A percentile compares a stretch with the other conserved stretches of the same genome.
Evolutionary conservation across 1,140 invertebrate genomes (phyloP).

Genomic region (Pantala flavescens): DNA sequence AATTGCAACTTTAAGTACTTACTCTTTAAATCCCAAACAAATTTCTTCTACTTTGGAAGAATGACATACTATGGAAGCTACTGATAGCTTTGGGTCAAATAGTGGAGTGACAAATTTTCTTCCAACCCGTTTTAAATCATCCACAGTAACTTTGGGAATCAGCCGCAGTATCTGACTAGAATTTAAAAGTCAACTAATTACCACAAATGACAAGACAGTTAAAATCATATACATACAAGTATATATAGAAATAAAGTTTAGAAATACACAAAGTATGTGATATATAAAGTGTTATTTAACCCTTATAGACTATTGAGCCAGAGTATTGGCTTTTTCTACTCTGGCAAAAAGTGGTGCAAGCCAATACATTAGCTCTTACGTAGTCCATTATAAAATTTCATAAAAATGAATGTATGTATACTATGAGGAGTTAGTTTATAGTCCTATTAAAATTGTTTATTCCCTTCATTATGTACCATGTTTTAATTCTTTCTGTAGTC

Average conservation of each 20-base stretch:
- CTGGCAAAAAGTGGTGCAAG: too few species aligned
- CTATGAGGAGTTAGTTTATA: too few species aligned
- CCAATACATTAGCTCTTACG: too few species aligned
- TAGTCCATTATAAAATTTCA: too few species aligned
- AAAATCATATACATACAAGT: background rate
- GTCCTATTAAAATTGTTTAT: too few species aligned
- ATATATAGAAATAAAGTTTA: conserved; percentile 7
- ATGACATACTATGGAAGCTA: conserved; percentile 61
- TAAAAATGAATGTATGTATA: too few species aligned
- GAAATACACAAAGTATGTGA: conserved; percentile 15
- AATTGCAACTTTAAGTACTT: conserved; percentile 31
- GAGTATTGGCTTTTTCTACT: too few species aligned
- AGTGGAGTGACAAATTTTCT: conserved; percentile 55
- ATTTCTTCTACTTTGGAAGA: conserved; percentile 61
- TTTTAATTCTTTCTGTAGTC: too few species aligned
- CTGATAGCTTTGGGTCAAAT: conserved; percentile 45
- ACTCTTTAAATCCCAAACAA: conserved; percentile 52
- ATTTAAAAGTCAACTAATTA: conserved; percentile 12
- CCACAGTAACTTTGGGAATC: conserved; percentile 54
- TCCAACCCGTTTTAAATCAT: conserved; percentile 53
- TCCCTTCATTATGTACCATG: too few species aligned
- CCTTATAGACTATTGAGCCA: too few species aligned
- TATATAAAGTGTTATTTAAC: background rate
- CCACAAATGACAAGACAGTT: background rate
- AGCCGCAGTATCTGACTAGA: conserved; percentile 47